Evolutionary conservation across 2,797 vertebrate genomes (phyloP), one percentile per base, ranked within the genome.

Genomic region (Phoeniculus purpureus): DNA sequence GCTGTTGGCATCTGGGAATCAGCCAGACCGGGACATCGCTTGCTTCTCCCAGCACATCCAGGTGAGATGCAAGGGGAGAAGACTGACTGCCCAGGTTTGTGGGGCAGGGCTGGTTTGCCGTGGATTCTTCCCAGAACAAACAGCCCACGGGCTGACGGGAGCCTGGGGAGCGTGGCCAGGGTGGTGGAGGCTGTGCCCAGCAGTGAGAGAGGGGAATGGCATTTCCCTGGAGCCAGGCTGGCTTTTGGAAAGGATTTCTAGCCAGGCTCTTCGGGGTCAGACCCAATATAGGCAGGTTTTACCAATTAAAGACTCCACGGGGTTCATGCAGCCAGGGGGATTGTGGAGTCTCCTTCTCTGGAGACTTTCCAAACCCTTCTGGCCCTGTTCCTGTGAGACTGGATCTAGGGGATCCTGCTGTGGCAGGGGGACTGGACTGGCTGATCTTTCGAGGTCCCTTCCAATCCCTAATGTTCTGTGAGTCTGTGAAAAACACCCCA

Each of bases 41-140:
- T 98, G 94, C 97, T 99, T 99, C 97, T 98, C 97, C 86, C 99
- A 99, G 92, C 98, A 98, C 76, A 97, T 99, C 62, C 98, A 99
- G 98, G 99, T 99, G 87, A 97, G 97, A 4, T 10, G 5, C 22
- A 2, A 21, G 4, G 17, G 15, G 3, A 34, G 48, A 9, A 31
- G 37, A 4, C 1, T 14, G 37, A 4, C 1, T 14, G 27, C 22
- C 25, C 5, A 1, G 9, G 25, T 21, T 56, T 27, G 13, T 8
- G 10, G 54, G 32, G 8, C n/a, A 52, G 54, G 15, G n/a, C 23
- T 0, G 1, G 45, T 48, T 13, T 15, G 26, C 6, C 3, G 34
- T 25, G 68, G n/a, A 79, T 79, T 52, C 19, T 62, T 50, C 54
- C n/a, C 17, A 10, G 29, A 43, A 25, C 27, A 10, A 32, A 55